Percentiles rank a stretch among this genome's conserved stretches.
Conservation (phyloP, 2,888 invertebrate species). For the Acanthococcus lagerstroemiae region DNA sequence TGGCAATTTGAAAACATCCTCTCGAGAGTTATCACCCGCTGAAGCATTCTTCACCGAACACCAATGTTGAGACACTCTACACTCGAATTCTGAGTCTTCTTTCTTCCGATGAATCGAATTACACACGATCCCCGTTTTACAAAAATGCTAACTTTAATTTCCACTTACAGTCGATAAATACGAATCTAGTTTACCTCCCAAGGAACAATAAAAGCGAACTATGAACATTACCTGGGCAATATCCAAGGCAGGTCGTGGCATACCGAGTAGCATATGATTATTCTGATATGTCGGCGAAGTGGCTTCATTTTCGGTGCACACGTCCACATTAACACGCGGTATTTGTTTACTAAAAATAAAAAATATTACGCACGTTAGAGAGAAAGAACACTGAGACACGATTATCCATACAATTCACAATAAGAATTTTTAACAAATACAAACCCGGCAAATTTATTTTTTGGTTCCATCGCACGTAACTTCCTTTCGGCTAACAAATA, state of each 20-base stretch:
- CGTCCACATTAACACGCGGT: constrained; percentile 39
- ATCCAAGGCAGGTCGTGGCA: constrained; percentile 22
- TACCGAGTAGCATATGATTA: constrained; percentile 33
- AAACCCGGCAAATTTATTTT: constrained; percentile 25
- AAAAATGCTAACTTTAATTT: no score
- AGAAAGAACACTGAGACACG: no score
- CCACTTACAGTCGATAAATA: no score
- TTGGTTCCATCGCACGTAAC: constrained; percentile 54
- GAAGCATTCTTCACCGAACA: no score
- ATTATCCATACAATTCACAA: not conserved
- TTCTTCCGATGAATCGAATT: no score
- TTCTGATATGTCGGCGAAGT: constrained; percentile 32
- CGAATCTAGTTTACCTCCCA: not conserved
- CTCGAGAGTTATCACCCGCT: no score
- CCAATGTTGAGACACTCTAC: no score
- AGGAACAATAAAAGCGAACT: not conserved
- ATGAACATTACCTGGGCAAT: constrained; percentile 9
- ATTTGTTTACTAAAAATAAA: constrained; percentile 31
- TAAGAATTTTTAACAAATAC: not conserved
- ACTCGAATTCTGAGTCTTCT: no score
- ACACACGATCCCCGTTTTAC: no score
- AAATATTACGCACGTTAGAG: not conserved
- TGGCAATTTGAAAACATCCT: no score
- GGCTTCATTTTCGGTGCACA: constrained; percentile 39
- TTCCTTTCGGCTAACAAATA: constrained; percentile 90